Evolutionary conservation across 2,888 invertebrate species (phyloP), one percentile per base, ranked within the genome.

Genomic region (Latrodectus elegans): DNA sequence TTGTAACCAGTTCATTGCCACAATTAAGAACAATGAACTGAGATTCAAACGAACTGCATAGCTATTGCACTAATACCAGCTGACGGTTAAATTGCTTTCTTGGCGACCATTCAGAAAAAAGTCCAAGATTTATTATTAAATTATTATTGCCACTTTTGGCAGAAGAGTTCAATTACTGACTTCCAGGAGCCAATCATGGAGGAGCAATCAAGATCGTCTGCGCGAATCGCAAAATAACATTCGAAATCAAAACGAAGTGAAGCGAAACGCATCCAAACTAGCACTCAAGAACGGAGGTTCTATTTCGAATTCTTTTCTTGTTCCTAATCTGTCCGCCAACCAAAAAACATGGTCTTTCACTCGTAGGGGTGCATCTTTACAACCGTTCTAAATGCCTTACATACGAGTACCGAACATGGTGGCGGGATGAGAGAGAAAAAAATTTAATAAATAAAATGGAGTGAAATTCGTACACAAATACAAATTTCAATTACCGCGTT

Each of bases 401-500:
- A 60, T 38, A 38, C 38, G 38, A 38, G 38, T 38, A 38, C 38
- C 38, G 60, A 70, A 49, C 70, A 49, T 12, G 14, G n/a, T 49
- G 49, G 70, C 15, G 67, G n/a, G 26, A 8, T 0, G 17, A 67
- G 17, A n/a, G 10, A 51, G 15, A 14, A 4, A 38, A 22, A 22
- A 38, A 11, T 73, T 8, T 15, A 60, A 60, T 15, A 38, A 70
- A 70, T 49, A 70, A 15, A 49, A 60, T 60, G 38, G 38, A 38
- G 53, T n/a, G 53, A 67, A 60, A 82, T 67, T 70, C 68, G 67
- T 82, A 77, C 77, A 67, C 77, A 84, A 84, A 70, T 73, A 84
- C 78, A 84, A 78, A 78, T 84, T 71, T 84, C 84, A 84, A 84
- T 84, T 84, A 84, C 83, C 22, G 64, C 51, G 64, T 17, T 73